Evolutionary conservation across 2,888 invertebrate genomes (phyloP).

Genomic region (Bedellia somnulentella): DNA sequence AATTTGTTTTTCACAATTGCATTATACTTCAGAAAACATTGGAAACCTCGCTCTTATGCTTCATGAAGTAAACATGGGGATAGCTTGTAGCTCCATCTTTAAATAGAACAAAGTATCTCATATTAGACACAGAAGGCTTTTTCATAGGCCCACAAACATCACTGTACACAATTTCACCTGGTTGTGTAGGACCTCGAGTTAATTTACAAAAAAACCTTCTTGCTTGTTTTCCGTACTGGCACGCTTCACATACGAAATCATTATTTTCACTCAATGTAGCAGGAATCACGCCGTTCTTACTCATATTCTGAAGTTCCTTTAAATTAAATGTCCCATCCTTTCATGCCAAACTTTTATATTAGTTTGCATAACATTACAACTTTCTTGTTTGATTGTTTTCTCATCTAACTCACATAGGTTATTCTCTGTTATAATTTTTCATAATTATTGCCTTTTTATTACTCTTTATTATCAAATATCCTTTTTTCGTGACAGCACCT

Average conservation of each 20-base stretch:
- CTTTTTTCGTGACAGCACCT: conserved; percentile 11
- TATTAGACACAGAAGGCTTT: background rate
- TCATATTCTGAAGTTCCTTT: conserved; percentile 1
- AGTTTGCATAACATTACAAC: conserved; percentile 7
- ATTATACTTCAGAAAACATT: background rate
- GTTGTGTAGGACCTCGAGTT: background rate
- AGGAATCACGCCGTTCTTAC: conserved; percentile 2
- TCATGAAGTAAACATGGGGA: conserved; percentile 1
- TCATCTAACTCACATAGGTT: conserved; percentile 12
- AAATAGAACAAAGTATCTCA: conserved; percentile 2
- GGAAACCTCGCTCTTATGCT: background rate
- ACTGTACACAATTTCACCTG: conserved; percentile 2
- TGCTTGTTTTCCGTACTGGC: conserved; percentile 2
- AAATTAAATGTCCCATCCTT: conserved; percentile 1
- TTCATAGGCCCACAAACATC: conserved; percentile 2
- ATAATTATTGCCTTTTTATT: conserved; percentile 7
- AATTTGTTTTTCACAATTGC: conserved; percentile 1
- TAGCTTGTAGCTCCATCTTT: conserved; percentile 4
- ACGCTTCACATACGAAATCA: conserved; percentile 2
- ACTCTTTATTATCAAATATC: conserved; percentile 15
- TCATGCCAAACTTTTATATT: conserved; percentile 2
- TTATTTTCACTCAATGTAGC: background rate
- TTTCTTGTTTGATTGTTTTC: conserved; percentile 6
- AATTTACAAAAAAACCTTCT: background rate
- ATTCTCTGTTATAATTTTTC: conserved; percentile 7